Evolutionary conservation across 1,140 invertebrate genomes (phyloP).

Genomic region (Drosophila pruinosa): DNA sequence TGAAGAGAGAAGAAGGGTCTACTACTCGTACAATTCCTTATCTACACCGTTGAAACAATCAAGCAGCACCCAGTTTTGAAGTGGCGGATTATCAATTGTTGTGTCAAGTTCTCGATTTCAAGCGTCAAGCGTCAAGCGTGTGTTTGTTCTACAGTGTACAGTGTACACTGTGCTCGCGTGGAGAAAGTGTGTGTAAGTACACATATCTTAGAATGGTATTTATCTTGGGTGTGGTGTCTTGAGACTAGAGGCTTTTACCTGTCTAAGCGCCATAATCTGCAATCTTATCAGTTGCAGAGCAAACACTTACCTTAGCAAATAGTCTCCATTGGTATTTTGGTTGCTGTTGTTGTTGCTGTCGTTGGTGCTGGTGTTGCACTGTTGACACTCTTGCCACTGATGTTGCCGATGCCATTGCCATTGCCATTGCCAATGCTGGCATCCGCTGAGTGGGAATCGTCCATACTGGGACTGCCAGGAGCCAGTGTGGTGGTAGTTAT

Average conservation of each 20-base stretch:
- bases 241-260: background rate
- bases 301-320: constrained; percentile 82
- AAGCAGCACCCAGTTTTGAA: background rate
- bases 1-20: too few relatives aligned
- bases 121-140: too few relatives aligned
- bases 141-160: background rate
- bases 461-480: constrained; percentile 20
- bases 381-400: background rate
- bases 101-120: background rate
- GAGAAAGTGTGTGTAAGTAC: background rate
- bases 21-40: too few relatives aligned
- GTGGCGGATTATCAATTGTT: background rate
- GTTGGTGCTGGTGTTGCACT: background rate
- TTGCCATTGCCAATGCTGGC: background rate
- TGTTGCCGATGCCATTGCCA: background rate
- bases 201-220: background rate
- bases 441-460: background rate
- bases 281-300: constrained; percentile 1
- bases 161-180: background rate
- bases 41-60: background rate
- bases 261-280: background rate
- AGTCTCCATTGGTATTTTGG: constrained; percentile 84
- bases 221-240: background rate
- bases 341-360: constrained; percentile 2
- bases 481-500: constrained; percentile 71